Conservation (phyloP, 2,888 invertebrate species). For the Hydropsyche betteni region DNA sequence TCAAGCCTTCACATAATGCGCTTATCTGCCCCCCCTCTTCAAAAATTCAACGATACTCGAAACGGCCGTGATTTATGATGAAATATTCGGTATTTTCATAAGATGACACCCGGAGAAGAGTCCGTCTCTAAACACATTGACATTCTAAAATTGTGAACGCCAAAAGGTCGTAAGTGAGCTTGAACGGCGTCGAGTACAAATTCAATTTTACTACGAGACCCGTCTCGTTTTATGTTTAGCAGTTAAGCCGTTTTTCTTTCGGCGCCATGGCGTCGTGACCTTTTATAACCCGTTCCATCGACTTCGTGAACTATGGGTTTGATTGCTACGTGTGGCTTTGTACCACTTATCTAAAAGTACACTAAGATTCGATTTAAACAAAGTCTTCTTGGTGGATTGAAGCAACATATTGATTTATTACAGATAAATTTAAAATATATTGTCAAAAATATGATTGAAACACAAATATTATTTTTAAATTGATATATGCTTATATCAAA, state of each 20-base stretch:
- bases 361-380: too few species aligned
- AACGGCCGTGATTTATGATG: slow-evolving; percentile 9
- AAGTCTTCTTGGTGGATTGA: too few species aligned
- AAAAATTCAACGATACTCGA: background rate
- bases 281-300: slow-evolving; percentile 49
- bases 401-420: too few species aligned
- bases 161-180: background rate
- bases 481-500: too few species aligned
- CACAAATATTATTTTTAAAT: too few species aligned
- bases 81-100: slow-evolving; percentile 25
- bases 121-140: slow-evolving; percentile 23
- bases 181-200: background rate
- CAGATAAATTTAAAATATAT: too few species aligned
- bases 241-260: slow-evolving; percentile 37
- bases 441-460: too few species aligned
- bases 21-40: slow-evolving; percentile 14
- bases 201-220: background rate
- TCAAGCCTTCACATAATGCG: slow-evolving; percentile 12
- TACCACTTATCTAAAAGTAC: slow-evolving; percentile 20
- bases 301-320: slow-evolving; percentile 45
- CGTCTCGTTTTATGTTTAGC: background rate
- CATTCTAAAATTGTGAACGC: slow-evolving; percentile 1
- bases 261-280: slow-evolving; percentile 38
- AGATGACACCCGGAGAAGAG: slow-evolving; percentile 28
- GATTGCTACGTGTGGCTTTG: slow-evolving; percentile 47